phyloP scores from a whole-genome alignment of 1,140 invertebrate genomes.

The Drosophila novamexicana region DNA sequence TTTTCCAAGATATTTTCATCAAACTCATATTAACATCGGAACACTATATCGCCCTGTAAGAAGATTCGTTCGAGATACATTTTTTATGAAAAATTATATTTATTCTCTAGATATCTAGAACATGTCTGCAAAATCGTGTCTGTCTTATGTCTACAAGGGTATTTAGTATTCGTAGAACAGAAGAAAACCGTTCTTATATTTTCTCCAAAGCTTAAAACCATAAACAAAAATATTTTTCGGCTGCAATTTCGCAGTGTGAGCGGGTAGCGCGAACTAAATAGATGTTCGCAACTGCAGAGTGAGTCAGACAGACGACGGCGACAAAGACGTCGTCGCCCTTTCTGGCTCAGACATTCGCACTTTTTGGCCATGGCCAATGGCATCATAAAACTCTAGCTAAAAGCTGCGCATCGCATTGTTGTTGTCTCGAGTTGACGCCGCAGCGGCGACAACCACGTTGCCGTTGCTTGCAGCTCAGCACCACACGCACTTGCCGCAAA shows the following conservation, averaged over 20 bases:
- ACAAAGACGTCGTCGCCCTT: conserved; percentile 53
- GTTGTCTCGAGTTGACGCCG: conserved; percentile 30
- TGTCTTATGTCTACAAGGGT: too few species aligned
- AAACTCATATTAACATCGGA: too few species aligned
- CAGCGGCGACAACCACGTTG: conserved; percentile 23
- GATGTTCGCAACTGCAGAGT: conserved; percentile 22
- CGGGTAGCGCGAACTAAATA: conserved; percentile 5
- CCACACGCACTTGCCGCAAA: conserved; percentile 43
- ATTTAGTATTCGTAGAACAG: too few species aligned
- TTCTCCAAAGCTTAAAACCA: not conserved
- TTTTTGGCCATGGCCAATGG: conserved; percentile 69
- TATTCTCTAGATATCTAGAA: too few species aligned
- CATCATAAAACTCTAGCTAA: conserved; percentile 69
- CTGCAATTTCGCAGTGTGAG: conserved; percentile 38
- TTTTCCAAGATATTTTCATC: too few species aligned
- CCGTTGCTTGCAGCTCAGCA: conserved; percentile 35
- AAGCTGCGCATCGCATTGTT: conserved; percentile 15
- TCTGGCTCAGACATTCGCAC: conserved; percentile 58
- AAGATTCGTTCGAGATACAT: too few species aligned
- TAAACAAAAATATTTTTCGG: conserved; percentile 68
- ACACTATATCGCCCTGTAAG: too few species aligned
- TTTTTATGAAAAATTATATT: too few species aligned
- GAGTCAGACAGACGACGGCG: conserved; percentile 59
- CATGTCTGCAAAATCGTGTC: too few species aligned
- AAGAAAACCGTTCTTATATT: too few species aligned